Conservation (phyloP, 2,113 vertebrate species). For the Tachycineta bicolor region DNA sequence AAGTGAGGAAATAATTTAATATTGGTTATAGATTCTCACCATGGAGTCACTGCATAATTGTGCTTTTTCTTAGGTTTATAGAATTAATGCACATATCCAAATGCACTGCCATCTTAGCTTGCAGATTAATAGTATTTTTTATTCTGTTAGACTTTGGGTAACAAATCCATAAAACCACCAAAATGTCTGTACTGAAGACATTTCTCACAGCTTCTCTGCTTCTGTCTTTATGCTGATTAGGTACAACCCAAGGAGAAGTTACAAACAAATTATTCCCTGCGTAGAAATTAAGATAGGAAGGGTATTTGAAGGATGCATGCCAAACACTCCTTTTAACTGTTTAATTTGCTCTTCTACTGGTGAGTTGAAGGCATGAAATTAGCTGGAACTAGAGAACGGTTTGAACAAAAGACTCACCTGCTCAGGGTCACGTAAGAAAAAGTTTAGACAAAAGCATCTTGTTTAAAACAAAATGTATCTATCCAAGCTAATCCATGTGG, state of each 20-base stretch:
- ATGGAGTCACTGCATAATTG: not conserved
- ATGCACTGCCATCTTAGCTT: not conserved
- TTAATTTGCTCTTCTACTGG: not conserved
- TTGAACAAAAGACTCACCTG: conserved; percentile 18
- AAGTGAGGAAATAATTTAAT: not conserved
- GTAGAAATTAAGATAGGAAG: conserved; percentile 6
- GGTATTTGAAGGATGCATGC: not conserved
- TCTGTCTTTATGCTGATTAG: not conserved
- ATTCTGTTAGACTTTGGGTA: not conserved
- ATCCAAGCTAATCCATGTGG: conserved; percentile 30
- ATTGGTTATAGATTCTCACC: not conserved
- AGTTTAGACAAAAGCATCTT: conserved; percentile 38
- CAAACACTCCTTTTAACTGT: not conserved
- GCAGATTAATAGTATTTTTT: not conserved
- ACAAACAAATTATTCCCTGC: not conserved
- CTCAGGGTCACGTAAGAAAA: conserved; percentile 25
- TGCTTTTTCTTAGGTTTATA: not conserved
- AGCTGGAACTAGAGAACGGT: not conserved
- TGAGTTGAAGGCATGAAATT: not conserved
- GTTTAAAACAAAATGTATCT: conserved; percentile 39
- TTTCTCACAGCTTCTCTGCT: not conserved
- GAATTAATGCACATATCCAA: not conserved
- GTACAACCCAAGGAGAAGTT: not conserved
- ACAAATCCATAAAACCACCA: not conserved
- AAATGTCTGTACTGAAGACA: not conserved